These are phyloP conservation scores for Cerastis rubricosa DNA, from an alignment of 2,888 invertebrate species.

Conservation along the genomic window DNA sequence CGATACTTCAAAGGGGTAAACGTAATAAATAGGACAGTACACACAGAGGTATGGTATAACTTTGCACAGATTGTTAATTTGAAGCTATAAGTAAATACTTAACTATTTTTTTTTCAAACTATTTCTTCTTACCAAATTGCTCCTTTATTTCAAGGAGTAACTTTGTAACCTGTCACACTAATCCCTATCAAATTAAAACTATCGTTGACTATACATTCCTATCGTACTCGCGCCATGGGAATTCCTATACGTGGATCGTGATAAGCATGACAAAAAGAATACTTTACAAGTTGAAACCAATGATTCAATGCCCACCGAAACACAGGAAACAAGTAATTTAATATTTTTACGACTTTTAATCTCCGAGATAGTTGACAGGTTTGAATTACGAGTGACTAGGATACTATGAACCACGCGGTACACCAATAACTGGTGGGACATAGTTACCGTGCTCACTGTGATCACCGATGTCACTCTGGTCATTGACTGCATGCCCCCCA, in stretches of 20 bases:
- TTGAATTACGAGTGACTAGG: conserved; percentile 34
- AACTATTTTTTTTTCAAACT: too few relatives aligned
- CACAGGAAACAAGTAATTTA: conserved; percentile 46
- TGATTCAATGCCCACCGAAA: conserved; percentile 29
- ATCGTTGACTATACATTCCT: conserved; percentile 18
- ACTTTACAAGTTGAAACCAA: conserved; percentile 33
- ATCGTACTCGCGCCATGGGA: conserved; percentile 6
- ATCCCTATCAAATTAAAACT: background rate
- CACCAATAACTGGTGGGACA: conserved; percentile 37
- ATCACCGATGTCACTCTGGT: conserved; percentile 39
- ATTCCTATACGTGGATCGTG: conserved; percentile 18
- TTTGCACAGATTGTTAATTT: background rate
- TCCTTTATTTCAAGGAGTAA: too few relatives aligned
- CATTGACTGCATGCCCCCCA: conserved; percentile 49
- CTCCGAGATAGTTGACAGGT: conserved; percentile 40
- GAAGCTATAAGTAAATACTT: background rate
- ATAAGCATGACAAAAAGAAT: conserved; percentile 9
- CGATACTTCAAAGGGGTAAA: background rate
- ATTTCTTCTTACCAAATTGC: too few relatives aligned
- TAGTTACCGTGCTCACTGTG: conserved; percentile 24
- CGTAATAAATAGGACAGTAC: background rate
- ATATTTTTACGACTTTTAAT: conserved; percentile 52
- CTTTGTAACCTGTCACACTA: background rate
- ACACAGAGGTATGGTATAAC: background rate
- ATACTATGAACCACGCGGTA: conserved; percentile 22